These are phyloP conservation scores for Micromys minutus DNA, from an alignment of 2,113 vertebrate genomes.

Conservation along the genomic window DNA sequence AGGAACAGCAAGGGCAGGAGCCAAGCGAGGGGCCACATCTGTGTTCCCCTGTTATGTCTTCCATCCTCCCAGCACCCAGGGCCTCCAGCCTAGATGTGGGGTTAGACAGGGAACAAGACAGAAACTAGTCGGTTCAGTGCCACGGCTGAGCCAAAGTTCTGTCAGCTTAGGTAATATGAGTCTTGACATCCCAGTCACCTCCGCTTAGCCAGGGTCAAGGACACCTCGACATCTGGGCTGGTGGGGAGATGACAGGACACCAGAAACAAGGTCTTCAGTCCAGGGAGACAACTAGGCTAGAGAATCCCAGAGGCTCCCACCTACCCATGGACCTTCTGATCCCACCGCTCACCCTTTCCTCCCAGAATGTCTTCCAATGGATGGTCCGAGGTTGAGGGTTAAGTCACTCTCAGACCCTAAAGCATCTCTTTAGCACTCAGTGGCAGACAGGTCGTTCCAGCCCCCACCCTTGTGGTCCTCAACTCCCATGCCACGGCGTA, in stretches of 20 bases:
- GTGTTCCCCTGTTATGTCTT: accelerated
- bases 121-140: not conserved
- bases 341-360: not conserved
- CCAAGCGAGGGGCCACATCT: not conserved
- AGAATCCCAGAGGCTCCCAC: not conserved
- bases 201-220: not conserved
- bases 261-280: not conserved
- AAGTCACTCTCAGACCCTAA: not conserved
- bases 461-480: not conserved
- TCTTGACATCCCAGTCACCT: not conserved
- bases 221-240: not conserved
- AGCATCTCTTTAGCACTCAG: not conserved
- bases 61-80: not conserved
- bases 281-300: not conserved
- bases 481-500: not conserved
- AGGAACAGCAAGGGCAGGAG: accelerated
- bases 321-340: not conserved
- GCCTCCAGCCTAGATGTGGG: not conserved
- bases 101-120: not conserved
- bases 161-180: not conserved
- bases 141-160: not conserved
- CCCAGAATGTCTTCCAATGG: not conserved
- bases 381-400: not conserved
- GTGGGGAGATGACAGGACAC: not conserved
- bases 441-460: not conserved